Evolutionary conservation across 2,113 vertebrate genomes (phyloP), one percentile per base, ranked within the genome.

Genomic region (Aptenodytes forsteri): DNA sequence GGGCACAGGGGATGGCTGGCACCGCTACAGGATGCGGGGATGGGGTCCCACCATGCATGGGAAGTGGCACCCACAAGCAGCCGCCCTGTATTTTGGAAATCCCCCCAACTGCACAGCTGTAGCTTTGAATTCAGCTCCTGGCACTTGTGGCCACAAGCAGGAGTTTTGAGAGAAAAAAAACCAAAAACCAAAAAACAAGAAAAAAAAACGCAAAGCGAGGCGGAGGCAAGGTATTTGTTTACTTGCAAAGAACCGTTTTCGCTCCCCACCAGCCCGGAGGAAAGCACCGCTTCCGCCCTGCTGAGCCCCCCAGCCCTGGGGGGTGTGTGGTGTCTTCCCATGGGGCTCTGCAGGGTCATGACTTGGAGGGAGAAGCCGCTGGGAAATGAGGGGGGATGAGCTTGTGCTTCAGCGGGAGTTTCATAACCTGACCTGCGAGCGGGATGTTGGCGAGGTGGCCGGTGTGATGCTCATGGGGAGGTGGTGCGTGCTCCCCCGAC

Each of bases 1-100:
- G 0, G 47, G 55, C 46, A 34, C 18, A 59, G 30, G 18, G 52
- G 27, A 36, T 0, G 32, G 65, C 13, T 2, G 10, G 46, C 65
- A 78, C 26, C 0, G 0, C 44, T 2, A 3, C 1, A 9, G 79
- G 91, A 65, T 36, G 25, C 2, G 1, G 38, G 58, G 49, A 83
- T 2, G 3, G 38, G 10, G 25, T 47, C 64, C 87, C 40, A 42
- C 25, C 29, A 23, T 2, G 0, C 0, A 1, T 18, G 80, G 55
- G 47, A 87, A 91, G 23, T 4, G 0, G 62, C 34, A n/a, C 19
- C 8, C 42, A 83, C 15, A 71, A 67, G 40, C 49, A 72, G 62
- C 55, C 16, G 1, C 66, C 11, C 15, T 0, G 0, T 19, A 12
- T 58, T 95, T 67, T 64, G 72, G 67, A 84, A 94, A 81, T 40